Evolutionary conservation across 2,888 invertebrate genomes (phyloP), one percentile per base, ranked within the genome.

Genomic region (Pyrgus malvae): DNA sequence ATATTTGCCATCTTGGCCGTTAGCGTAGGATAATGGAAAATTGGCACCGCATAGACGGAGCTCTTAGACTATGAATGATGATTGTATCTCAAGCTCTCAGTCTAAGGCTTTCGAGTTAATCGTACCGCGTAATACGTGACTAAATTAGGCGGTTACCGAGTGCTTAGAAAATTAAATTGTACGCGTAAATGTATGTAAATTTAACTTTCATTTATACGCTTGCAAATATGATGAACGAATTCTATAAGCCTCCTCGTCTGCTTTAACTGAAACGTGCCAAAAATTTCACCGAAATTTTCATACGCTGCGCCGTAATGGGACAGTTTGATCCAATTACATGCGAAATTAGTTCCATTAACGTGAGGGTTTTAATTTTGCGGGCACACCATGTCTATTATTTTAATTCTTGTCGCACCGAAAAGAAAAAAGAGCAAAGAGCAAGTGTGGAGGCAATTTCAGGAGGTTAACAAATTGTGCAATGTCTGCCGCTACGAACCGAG

Each of bases 401-500:
- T 67, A 67, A 64, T 64, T 62, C 64, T 56, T 63, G 63, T 66
- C 63, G 58, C 58, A 58, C 62, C 62, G 68, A 54, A 46, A 71
- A 72, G 65, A 68, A 68, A 67, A 66, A 55, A 53, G 56, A 45
- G 59, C 55, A 59, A 55, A 51, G 50, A 58, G 51, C 66, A 63
- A 70, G 64, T 67, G 70, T 69, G 66, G 74, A 76, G 76, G 79
- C 78, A 78, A 83, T 85, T 81, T 71, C 75, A 74, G 74, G 74
- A 75, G 72, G 80, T 79, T 83, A 85, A 86, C 85, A 85, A 85
- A 86, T 84, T 80, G 82, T 77, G 76, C 74, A 81, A 74, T 74
- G 78, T 78, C 78, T 74, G 74, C 67, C 63, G 65, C 76, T 76
- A 76, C 77, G 70, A 66, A 74, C 72, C 72, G 70, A 66, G 74